Conservation (phyloP, 1,140 invertebrate species). For the Danaus melanippus region DNA sequence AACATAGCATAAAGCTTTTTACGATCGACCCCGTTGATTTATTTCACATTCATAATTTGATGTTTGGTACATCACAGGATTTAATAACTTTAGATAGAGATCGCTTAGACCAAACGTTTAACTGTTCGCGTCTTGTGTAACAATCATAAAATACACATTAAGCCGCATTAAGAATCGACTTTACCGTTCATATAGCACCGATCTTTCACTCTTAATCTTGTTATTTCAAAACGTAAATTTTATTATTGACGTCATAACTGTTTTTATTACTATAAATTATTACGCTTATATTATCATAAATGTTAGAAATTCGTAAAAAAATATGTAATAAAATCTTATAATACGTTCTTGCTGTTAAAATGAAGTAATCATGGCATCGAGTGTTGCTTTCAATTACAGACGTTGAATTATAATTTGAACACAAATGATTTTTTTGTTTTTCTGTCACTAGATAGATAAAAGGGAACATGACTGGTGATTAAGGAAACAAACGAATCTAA, state of each 20-base stretch:
- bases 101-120: constrained; percentile 59
- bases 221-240: constrained; percentile 62
- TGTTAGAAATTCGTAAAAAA: too few relatives aligned
- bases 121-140: constrained; percentile 63
- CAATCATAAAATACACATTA: constrained; percentile 70
- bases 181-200: constrained; percentile 38
- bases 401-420: too few relatives aligned
- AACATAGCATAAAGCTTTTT: constrained; percentile 67
- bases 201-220: constrained; percentile 65
- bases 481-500: constrained; percentile 9
- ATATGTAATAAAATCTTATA: too few relatives aligned
- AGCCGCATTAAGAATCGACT: constrained; percentile 60
- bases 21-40: constrained; percentile 64
- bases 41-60: constrained; percentile 69
- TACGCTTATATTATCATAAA: constrained; percentile 50
- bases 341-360: too few relatives aligned
- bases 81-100: constrained; percentile 64
- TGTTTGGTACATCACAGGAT: constrained; percentile 62
- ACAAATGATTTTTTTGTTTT: constrained; percentile 12
- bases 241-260: constrained; percentile 59
- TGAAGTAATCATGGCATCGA: too few relatives aligned
- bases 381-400: too few relatives aligned
- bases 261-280: constrained; percentile 64
- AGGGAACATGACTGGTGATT: constrained; percentile 13
- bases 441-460: constrained; percentile 11